A percentile compares a stretch with the other conserved stretches of the same genome.
phyloP scores from a whole-genome alignment of 1,140 invertebrate species.

The Goniozus legneri region DNA sequence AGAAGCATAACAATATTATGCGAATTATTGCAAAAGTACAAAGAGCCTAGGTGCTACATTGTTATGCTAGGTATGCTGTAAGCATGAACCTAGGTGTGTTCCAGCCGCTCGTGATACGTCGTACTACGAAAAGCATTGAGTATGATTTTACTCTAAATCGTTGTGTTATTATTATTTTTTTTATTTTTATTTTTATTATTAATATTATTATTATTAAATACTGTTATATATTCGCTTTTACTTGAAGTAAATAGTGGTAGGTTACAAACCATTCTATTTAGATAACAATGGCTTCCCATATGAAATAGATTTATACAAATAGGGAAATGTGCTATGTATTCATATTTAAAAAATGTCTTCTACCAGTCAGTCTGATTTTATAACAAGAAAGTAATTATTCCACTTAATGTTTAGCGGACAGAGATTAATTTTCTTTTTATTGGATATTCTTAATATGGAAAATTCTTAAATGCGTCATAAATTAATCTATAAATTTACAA shows the following conservation, averaged over 20 bases:
- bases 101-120: conserved; percentile 31
- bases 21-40: conserved; percentile 55
- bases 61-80: conserved; percentile 48
- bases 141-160: conserved; percentile 13
- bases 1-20: conserved; percentile 34
- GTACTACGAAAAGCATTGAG: conserved; percentile 22
- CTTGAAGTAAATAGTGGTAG: background rate
- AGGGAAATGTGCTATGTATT: too few species aligned
- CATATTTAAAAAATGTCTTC: too few species aligned
- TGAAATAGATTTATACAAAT: background rate
- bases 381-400: too few species aligned
- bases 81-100: conserved; percentile 34
- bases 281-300: conserved; percentile 11
- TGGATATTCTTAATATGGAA: too few species aligned
- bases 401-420: too few species aligned
- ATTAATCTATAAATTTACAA: too few species aligned
- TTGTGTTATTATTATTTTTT: background rate
- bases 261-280: conserved; percentile 10
- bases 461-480: too few species aligned
- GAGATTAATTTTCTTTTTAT: too few species aligned
- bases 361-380: too few species aligned
- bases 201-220: conserved; percentile 8
- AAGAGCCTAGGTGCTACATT: conserved; percentile 56
- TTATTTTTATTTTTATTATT: background rate
- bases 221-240: background rate